Percentiles rank a stretch among this genome's conserved stretches.
These are phyloP conservation scores for Cylas formicarius DNA, from an alignment of 1,140 invertebrate genomes.

Conservation along the genomic window DNA sequence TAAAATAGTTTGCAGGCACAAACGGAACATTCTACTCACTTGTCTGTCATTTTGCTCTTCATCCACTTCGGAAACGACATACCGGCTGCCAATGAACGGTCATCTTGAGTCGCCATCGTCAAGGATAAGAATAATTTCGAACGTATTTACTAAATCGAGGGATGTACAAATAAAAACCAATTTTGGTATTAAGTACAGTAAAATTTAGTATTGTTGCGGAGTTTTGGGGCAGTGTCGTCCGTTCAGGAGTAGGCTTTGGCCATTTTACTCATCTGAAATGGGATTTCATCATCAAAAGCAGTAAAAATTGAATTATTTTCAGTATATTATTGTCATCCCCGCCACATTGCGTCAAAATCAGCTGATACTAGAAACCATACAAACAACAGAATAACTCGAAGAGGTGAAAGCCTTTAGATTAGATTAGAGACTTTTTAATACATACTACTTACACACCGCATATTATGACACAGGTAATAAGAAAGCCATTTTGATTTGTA, in stretches of 20 bases:
- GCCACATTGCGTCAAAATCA: too few species aligned
- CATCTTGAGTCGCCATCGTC: slow-evolving; percentile 41
- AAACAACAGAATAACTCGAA: too few species aligned
- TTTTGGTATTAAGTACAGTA: slow-evolving; percentile 14
- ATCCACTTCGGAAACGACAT: slow-evolving; percentile 54
- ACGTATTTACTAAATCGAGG: slow-evolving; percentile 7
- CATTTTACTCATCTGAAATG: slow-evolving; percentile 33
- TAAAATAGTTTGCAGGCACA: neutral
- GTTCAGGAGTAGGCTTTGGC: slow-evolving; percentile 34
- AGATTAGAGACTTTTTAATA: too few species aligned
- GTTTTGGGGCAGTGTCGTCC: slow-evolving; percentile 10
- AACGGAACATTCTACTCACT: slow-evolving; percentile 18
- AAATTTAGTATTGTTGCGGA: slow-evolving; percentile 14
- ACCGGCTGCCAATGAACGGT: slow-evolving; percentile 45
- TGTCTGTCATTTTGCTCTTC: slow-evolving; percentile 44
- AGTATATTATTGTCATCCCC: too few species aligned
- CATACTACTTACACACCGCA: too few species aligned
- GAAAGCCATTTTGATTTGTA: too few species aligned
- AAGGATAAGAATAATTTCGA: slow-evolving; percentile 10
- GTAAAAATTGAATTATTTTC: too few species aligned
- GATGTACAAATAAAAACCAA: slow-evolving; percentile 11
- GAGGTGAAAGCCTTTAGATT: too few species aligned
- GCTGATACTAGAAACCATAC: too few species aligned
- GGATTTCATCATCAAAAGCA: too few species aligned
- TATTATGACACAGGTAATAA: too few species aligned